Conservation (phyloP, 2,113 vertebrate species). For the Elachura formosa region DNA sequence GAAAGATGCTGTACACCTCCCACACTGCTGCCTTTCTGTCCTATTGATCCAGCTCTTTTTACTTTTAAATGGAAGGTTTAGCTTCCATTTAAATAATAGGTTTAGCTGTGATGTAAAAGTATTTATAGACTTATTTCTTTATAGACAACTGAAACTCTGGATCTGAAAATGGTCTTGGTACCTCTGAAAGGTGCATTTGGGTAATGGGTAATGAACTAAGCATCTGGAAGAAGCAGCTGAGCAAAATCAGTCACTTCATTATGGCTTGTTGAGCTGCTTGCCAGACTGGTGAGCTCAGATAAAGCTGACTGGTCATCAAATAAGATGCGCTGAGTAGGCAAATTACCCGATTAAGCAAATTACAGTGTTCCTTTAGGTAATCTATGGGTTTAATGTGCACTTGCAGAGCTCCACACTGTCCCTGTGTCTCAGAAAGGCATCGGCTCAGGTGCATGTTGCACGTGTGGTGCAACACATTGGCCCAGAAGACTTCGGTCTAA, state of each 20-base stretch:
- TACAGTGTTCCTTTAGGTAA: background rate
- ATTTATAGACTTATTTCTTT: background rate
- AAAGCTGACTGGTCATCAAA: background rate
- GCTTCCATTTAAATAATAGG: background rate
- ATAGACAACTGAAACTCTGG: background rate
- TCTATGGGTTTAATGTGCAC: background rate
- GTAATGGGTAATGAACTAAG: background rate
- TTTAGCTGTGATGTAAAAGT: background rate
- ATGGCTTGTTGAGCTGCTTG: background rate
- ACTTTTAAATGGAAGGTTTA: background rate
- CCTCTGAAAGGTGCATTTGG: background rate
- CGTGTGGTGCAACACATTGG: background rate
- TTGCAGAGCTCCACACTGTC: background rate
- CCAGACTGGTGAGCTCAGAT: background rate
- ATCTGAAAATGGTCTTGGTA: background rate
- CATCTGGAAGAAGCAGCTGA: conserved; percentile 10
- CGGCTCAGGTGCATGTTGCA: rapidly evolving
- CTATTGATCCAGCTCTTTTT: background rate
- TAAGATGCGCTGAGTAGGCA: background rate
- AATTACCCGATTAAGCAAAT: background rate
- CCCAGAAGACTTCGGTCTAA: background rate
- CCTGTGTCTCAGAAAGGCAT: background rate
- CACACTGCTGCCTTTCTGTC: background rate
- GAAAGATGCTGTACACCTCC: background rate
- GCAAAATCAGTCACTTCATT: background rate